Evolutionary conservation across 1,140 invertebrate species (phyloP), one percentile per base, ranked within the genome.

Genomic region (Pseudomyrmex cubaensis): DNA sequence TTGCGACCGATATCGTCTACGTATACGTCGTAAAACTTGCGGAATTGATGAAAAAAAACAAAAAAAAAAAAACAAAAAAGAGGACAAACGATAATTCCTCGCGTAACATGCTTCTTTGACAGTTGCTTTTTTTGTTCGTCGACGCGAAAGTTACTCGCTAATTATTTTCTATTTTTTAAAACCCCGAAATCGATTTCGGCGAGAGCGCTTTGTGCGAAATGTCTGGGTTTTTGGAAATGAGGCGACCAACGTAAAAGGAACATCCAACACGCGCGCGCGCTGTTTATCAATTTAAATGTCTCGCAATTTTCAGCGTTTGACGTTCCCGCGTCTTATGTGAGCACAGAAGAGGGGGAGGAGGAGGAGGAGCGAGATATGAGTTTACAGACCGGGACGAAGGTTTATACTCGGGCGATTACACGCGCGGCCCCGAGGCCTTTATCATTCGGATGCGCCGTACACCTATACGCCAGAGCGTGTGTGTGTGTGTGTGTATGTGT

Each of bases 1-100:
- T 88, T 62, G 82, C 78, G 85, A 82, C 87, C 85, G 88, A 90
- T 92, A 90, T 91, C 90, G 84, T 83, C 87, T 86, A 89, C 86
- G 86, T 87, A 85, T 82, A 70, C 59, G 57, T 85, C 87, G 69
- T 89, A 86, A 84, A 89, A 73, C 46, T 82, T 67, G 80, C 64
- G 66, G 67, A 70, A 82, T 72, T 78, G 78, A 84, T 82, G 44
- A 73, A 62, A 62, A 74, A 78, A 87, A 70, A 59, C 48, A 20
- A 46, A 66, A 35, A 5, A 35, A 35, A 35, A 35, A 35, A 35
- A 35, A 35, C 5, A 35, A 5, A 77, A 64, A 77, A 48, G 48
- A 20, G 46, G 35, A 63, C 20, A 46, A 82, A 67, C 20, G 57
- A 70, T 35, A 74, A 83, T 44, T 50, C 76, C 7, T 20, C 50